A percentile compares a stretch with the other conserved stretches of the same genome.
Evolutionary conservation across 2,888 invertebrate species (phyloP).

Genomic region (Tenthredo scrophulariae): DNA sequence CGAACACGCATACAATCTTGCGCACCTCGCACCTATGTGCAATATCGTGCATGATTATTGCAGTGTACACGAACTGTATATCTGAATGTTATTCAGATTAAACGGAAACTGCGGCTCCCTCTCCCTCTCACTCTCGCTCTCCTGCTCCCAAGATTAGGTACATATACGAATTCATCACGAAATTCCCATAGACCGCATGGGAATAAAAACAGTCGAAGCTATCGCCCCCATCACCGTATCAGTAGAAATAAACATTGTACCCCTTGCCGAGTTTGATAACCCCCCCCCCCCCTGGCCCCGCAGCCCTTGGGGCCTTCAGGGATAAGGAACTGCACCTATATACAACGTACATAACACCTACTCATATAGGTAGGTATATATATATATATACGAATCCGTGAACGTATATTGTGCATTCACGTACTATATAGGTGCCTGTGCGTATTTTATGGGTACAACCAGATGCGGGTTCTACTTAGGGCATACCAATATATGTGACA

Average conservation of each 20-base stretch:
- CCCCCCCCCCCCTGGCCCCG: slow-evolving; percentile 55
- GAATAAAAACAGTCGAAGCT: slow-evolving; percentile 69
- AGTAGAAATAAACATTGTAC: slow-evolving; percentile 69
- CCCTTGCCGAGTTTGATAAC: slow-evolving; percentile 69
- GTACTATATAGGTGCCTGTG: no score
- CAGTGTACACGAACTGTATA: neutral
- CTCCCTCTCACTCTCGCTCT: neutral
- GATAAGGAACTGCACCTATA: slow-evolving; percentile 37
- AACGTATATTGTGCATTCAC: no score
- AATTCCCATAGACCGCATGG: slow-evolving; percentile 62
- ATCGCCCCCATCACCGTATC: slow-evolving; percentile 66
- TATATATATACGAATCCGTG: no score
- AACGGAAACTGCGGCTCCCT: neutral
- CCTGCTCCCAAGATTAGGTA: slow-evolving; percentile 7
- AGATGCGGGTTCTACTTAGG: no score
- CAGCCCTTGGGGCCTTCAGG: no score
- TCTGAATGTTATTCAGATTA: slow-evolving; percentile 8
- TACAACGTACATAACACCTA: neutral
- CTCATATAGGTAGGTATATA: neutral
- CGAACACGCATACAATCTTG: no score
- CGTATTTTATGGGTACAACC: neutral
- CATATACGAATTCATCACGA: slow-evolving; percentile 33
- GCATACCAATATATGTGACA: no score
- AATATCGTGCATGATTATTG: slow-evolving; percentile 11
- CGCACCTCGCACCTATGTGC: neutral